Evolutionary conservation across 2,888 invertebrate species (phyloP).

Genomic region (Ochlodes sylvanus): DNA sequence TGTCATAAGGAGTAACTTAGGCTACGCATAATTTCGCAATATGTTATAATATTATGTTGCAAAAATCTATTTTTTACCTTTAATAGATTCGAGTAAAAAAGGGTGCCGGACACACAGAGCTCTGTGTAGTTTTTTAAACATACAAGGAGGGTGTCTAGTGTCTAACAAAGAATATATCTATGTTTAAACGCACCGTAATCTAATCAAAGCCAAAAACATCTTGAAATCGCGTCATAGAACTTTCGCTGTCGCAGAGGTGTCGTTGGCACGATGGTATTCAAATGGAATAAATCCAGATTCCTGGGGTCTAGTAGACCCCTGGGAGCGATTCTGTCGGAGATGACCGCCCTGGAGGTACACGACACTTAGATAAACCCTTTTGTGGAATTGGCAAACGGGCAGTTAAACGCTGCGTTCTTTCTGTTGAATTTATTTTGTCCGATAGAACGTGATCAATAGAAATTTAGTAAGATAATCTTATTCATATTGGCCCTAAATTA

Average conservation of each 20-base stretch:
- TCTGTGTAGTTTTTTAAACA: too few relatives aligned
- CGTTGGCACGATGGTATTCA: conserved; percentile 70
- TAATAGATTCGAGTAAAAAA: too few relatives aligned
- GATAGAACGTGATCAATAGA: background rate
- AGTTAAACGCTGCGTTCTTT: conserved; percentile 48
- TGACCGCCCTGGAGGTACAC: conserved; percentile 79
- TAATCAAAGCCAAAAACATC: conserved; percentile 71
- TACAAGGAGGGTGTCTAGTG: too few relatives aligned
- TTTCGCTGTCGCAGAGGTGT: conserved; percentile 70
- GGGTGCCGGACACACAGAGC: too few relatives aligned
- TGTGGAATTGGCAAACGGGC: conserved; percentile 54
- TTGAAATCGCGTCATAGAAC: conserved; percentile 68
- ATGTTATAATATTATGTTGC: too few relatives aligned
- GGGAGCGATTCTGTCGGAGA: conserved; percentile 80
- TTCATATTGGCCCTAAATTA: too few relatives aligned
- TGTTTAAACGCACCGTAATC: conserved; percentile 48
- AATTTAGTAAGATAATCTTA: too few relatives aligned
- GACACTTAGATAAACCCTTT: conserved; percentile 75
- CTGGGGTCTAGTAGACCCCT: conserved; percentile 73
- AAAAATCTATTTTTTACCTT: too few relatives aligned
- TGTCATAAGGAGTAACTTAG: too few relatives aligned
- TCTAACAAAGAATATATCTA: too few relatives aligned
- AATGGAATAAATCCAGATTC: conserved; percentile 78
- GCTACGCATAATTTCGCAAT: too few relatives aligned
- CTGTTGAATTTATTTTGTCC: background rate